Percentiles rank a stretch among this genome's conserved stretches.
These are phyloP conservation scores for Microtus oregoni DNA, from an alignment of 2,113 vertebrate genomes.

Conservation along the genomic window DNA sequence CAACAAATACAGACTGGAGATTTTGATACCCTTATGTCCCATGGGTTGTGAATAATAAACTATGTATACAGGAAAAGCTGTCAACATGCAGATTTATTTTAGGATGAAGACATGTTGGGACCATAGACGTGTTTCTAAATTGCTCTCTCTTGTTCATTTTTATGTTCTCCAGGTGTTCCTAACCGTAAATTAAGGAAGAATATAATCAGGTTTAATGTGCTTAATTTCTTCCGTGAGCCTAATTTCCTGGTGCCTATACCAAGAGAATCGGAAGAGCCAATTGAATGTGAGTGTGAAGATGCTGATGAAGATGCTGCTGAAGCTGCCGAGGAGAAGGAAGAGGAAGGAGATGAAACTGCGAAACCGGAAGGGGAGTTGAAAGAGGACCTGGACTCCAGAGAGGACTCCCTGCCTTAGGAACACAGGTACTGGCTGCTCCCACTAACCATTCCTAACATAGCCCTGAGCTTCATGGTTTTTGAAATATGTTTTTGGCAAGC, in stretches of 20 bases:
- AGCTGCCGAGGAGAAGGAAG: background rate
- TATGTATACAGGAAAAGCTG: background rate
- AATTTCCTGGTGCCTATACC: background rate
- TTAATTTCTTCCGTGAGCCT: background rate
- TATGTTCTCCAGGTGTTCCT: background rate
- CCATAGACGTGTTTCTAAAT: background rate
- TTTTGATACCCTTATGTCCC: background rate
- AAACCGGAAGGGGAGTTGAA: background rate
- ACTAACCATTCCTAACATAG: background rate
- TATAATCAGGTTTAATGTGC: background rate
- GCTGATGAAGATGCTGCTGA: background rate
- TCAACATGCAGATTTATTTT: background rate
- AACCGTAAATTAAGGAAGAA: rapidly evolving
- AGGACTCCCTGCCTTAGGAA: background rate
- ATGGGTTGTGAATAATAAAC: background rate
- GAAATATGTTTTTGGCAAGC: background rate
- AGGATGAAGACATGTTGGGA: background rate
- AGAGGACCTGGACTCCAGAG: background rate
- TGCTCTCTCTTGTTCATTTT: background rate
- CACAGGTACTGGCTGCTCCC: background rate
- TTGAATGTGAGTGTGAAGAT: background rate
- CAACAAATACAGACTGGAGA: background rate
- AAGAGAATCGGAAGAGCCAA: rapidly evolving
- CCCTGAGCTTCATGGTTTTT: background rate
- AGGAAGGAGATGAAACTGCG: background rate